phyloP scores from a whole-genome alignment of 2,113 vertebrate genomes.

The Callithrix jacchus region DNA sequence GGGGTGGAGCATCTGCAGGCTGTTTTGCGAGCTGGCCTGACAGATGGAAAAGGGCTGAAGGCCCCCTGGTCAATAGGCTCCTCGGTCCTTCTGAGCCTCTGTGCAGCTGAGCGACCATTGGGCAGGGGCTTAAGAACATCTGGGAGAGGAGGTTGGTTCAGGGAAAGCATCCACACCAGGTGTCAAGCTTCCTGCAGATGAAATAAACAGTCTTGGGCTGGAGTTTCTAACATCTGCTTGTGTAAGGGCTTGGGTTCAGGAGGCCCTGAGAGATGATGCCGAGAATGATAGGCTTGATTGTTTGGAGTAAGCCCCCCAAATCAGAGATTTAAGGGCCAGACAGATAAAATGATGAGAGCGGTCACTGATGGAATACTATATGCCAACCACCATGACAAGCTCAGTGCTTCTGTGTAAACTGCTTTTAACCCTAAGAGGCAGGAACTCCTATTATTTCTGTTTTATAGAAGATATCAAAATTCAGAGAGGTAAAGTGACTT shows the following conservation, averaged over 20 bases:
- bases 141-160: background rate
- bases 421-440: background rate
- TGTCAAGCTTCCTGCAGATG: background rate
- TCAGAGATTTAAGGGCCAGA: background rate
- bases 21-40: slow-evolving; percentile 16
- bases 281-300: background rate
- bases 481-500: slow-evolving; percentile 32
- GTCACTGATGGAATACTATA: background rate
- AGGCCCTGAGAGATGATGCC: background rate
- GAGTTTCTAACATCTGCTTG: slow-evolving; percentile 18
- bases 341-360: background rate
- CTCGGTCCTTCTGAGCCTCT: background rate
- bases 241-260: background rate
- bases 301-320: background rate
- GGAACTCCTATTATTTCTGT: background rate
- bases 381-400: background rate
- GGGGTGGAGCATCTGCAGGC: background rate
- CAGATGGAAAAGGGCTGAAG: slow-evolving; percentile 49
- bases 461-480: background rate
- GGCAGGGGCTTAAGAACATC: background rate
- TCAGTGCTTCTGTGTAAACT: background rate
- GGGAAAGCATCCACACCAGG: background rate
- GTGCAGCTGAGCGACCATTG: background rate
- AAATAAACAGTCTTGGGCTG: background rate
- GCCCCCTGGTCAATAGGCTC: background rate